A percentile compares a stretch with the other conserved stretches of the same genome.
These are phyloP conservation scores for Nannobrachium achirus DNA, from an alignment of 2,113 vertebrate species.

Conservation along the genomic window DNA sequence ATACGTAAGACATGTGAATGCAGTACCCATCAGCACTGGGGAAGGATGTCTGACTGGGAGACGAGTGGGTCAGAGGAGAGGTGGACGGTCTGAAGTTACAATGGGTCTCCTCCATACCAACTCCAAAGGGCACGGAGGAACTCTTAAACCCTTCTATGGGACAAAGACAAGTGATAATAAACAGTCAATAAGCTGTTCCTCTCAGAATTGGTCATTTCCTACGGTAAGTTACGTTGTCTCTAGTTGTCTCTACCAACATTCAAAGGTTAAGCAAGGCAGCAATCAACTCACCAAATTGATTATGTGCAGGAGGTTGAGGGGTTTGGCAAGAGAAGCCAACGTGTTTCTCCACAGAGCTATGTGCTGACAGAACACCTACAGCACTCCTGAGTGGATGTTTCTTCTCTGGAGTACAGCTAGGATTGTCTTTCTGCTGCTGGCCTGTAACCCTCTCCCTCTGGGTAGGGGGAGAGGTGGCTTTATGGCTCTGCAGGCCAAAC, in stretches of 20 bases:
- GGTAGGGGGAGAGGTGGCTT: conserved; percentile 24
- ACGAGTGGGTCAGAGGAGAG: conserved; percentile 93
- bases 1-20: conserved; percentile 2
- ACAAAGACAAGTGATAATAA: neutral
- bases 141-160: conserved; percentile 49
- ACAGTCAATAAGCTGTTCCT: too few species aligned
- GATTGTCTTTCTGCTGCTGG: conserved; percentile 22
- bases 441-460: conserved; percentile 28
- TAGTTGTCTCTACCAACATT: too few species aligned
- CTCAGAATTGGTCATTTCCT: too few species aligned
- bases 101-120: conserved; percentile 76
- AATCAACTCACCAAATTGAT: conserved; percentile 73
- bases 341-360: conserved; percentile 59
- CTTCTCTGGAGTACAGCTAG: conserved; percentile 27
- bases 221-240: too few species aligned
- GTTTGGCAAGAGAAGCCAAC: conserved; percentile 66
- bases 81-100: conserved; percentile 90
- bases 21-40: conserved; percentile 69
- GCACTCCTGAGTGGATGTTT: conserved; percentile 26
- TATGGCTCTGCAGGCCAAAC: conserved; percentile 26
- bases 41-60: conserved; percentile 88
- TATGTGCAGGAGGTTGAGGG: conserved; percentile 13
- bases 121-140: conserved; percentile 46
- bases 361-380: conserved; percentile 14
- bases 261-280: too few species aligned